These are phyloP conservation scores for Pica pica DNA, from an alignment of 2,113 vertebrate genomes.

Conservation along the genomic window DNA sequence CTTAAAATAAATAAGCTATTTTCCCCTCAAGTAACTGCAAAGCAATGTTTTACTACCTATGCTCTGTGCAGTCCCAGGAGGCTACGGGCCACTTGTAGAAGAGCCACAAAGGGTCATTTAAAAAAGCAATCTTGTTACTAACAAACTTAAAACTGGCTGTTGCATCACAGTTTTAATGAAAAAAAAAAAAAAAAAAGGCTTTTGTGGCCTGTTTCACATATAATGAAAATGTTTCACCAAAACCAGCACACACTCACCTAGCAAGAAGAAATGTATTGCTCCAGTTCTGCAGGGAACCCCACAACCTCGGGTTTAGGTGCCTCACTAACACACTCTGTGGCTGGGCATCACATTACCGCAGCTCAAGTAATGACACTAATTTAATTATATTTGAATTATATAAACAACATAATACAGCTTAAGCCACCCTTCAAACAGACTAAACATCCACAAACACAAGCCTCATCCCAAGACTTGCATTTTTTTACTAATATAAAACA, in stretches of 20 bases:
- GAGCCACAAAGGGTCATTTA: neutral
- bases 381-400: neutral
- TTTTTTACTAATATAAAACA: neutral
- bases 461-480: neutral
- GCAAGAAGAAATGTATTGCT: neutral
- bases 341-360: neutral
- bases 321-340: neutral
- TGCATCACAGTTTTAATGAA: neutral
- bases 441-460: neutral
- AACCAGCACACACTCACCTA: neutral
- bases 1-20: neutral
- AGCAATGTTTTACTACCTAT: neutral
- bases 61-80: neutral
- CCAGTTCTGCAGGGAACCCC: neutral
- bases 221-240: neutral
- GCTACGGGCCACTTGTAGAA: neutral
- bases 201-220: neutral
- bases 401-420: neutral
- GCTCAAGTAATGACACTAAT: neutral
- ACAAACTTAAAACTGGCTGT: neutral
- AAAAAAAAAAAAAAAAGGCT: neutral
- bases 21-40: neutral
- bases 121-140: neutral
- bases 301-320: accelerated
- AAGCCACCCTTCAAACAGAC: neutral